Conservation (phyloP, 2,797 vertebrate genomes). For the Malurus splendens region DNA sequence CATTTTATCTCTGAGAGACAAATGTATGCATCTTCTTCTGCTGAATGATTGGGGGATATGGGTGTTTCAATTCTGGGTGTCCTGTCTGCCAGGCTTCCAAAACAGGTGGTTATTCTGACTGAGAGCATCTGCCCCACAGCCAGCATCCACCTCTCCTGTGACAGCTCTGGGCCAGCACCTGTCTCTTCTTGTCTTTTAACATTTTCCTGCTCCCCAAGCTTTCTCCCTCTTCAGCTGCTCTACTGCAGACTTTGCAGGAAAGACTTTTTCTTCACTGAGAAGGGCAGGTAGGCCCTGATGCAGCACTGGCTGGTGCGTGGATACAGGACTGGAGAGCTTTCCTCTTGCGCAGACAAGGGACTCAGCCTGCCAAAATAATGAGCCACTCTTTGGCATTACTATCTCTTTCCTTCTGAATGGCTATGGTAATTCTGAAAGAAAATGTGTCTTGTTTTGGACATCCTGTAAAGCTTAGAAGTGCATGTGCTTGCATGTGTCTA, state of each 20-base stretch:
- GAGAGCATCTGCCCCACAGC: neutral
- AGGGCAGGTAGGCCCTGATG: neutral
- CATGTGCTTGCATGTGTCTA: neutral
- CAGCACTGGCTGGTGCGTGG: neutral
- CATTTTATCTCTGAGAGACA: neutral
- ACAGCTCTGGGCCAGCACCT: neutral
- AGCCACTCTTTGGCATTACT: neutral
- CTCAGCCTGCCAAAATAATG: neutral
- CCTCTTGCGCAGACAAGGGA: neutral
- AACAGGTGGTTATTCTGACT: accelerated
- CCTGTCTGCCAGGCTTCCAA: neutral
- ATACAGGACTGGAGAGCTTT: neutral
- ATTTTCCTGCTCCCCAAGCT: accelerated
- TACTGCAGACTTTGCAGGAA: neutral
- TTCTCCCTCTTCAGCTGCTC: neutral
- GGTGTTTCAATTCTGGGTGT: neutral
- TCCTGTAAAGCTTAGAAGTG: neutral
- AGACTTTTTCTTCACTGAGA: neutral
- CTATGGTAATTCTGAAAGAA: neutral
- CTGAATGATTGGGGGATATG: neutral
- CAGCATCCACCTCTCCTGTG: neutral
- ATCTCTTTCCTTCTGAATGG: neutral
- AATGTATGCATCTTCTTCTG: neutral
- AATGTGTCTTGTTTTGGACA: neutral
- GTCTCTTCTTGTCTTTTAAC: neutral